Conservation (phyloP, 2,888 invertebrate genomes). For the Ophion slaviceki region DNA sequence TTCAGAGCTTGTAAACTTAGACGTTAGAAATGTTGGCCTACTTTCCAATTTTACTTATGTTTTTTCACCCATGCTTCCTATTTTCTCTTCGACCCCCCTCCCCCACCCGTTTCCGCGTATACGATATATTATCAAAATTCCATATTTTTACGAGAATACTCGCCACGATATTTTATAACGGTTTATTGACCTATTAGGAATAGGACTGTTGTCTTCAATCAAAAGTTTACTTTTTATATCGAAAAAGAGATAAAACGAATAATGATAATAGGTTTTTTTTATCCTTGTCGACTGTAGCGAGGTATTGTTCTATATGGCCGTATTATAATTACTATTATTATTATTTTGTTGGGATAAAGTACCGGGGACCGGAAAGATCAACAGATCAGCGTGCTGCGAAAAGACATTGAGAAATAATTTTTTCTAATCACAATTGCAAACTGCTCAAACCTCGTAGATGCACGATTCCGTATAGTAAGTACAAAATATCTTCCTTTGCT, state of each 20-base stretch:
- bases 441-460: conserved; percentile 73
- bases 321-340: conserved; percentile 47
- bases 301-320: conserved; percentile 31
- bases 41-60: conserved; percentile 72
- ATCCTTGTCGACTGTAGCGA: conserved; percentile 33
- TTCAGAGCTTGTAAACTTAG: conserved; percentile 56
- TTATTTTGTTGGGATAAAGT: conserved; percentile 8
- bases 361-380: conserved; percentile 12
- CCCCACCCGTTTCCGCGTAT: conserved; percentile 13
- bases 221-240: conserved; percentile 79
- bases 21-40: conserved; percentile 75
- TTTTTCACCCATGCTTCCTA: conserved; percentile 53
- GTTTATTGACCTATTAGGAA: conserved; percentile 78
- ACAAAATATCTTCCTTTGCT: conserved; percentile 75
- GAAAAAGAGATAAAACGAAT: conserved; percentile 44
- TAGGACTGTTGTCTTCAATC: conserved; percentile 79
- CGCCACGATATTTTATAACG: conserved; percentile 75
- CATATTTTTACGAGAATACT: conserved; percentile 69
- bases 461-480: conserved; percentile 74
- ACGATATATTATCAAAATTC: conserved; percentile 70
- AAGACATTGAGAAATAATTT: not conserved
- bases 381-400: not conserved
- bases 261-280: conserved; percentile 73
- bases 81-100: conserved; percentile 62
- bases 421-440: conserved; percentile 10